A percentile compares a stretch with the other conserved stretches of the same genome.
Conservation (phyloP, 2,888 invertebrate species). For the Argynnis bischoffii region DNA sequence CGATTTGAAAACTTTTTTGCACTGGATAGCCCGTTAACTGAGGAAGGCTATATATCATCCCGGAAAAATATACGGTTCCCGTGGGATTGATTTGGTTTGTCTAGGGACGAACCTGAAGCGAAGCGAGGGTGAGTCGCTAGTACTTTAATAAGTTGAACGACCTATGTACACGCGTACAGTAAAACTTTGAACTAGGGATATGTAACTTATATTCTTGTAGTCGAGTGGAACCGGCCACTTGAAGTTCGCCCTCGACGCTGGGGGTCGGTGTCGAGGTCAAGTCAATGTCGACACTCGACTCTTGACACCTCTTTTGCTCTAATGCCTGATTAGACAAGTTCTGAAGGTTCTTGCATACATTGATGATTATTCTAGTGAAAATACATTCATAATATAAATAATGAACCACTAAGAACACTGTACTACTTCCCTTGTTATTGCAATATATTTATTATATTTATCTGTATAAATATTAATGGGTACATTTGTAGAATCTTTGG, state of each 20-base stretch:
- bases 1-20: no score
- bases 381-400: not conserved
- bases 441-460: no score
- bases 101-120: no score
- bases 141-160: no score
- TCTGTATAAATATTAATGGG: no score
- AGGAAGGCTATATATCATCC: no score
- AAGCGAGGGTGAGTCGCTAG: no score
- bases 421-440: no score
- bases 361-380: not conserved
- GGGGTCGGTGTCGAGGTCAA: constrained; percentile 31
- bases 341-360: constrained; percentile 5
- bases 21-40: no score
- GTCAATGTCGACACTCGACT: constrained; percentile 33
- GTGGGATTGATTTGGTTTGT: no score
- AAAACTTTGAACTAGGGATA: not conserved
- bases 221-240: constrained; percentile 17
- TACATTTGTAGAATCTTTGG: no score
- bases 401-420: not conserved
- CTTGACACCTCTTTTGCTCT: constrained; percentile 14
- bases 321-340: constrained; percentile 14
- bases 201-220: constrained; percentile 14
- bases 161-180: not conserved
- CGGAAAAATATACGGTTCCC: no score
- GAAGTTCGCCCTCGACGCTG: constrained; percentile 22